Evolutionary conservation across 2,797 vertebrate genomes (phyloP).

Genomic region (Xenentodon cancila): DNA sequence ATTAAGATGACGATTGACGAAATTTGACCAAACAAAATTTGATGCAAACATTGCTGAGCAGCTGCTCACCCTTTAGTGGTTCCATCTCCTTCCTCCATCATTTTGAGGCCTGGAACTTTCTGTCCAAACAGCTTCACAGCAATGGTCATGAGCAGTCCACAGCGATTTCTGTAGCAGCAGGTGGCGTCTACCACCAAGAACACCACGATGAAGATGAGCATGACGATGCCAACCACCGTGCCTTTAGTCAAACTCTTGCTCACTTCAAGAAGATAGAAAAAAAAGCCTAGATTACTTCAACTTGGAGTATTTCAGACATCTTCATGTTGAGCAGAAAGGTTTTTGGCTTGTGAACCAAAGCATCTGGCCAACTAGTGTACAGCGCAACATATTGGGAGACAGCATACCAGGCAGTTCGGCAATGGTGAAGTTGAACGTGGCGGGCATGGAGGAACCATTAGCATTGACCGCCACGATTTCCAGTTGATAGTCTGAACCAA

Average conservation of each 20-base stretch:
- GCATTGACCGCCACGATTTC: constrained; percentile 63
- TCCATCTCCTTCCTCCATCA: constrained; percentile 70
- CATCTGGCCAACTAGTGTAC: too few relatives aligned
- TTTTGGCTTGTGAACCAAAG: neutral
- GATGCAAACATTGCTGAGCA: neutral
- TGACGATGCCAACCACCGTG: constrained; percentile 78
- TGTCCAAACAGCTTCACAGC: constrained; percentile 80
- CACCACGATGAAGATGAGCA: constrained; percentile 81
- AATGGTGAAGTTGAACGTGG: constrained; percentile 62
- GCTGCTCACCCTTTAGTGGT: constrained; percentile 53
- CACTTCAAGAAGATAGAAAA: constrained; percentile 17
- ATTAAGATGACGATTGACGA: neutral
- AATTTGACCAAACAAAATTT: neutral
- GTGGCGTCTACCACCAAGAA: constrained; percentile 81
- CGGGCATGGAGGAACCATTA: constrained; percentile 70
- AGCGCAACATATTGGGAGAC: neutral
- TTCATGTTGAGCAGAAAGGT: neutral
- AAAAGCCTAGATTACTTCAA: neutral
- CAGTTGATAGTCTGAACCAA: constrained; percentile 58
- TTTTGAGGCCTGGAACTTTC: constrained; percentile 72
- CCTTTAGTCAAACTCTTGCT: constrained; percentile 77
- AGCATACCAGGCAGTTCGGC: constrained; percentile 52
- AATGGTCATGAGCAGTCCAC: constrained; percentile 84
- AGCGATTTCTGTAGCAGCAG: constrained; percentile 84
- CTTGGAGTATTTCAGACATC: neutral